Percentiles rank a stretch among this genome's conserved stretches.
These are phyloP conservation scores for Drosophila lacteicornis DNA, from an alignment of 1,140 invertebrate species.

Conservation along the genomic window DNA sequence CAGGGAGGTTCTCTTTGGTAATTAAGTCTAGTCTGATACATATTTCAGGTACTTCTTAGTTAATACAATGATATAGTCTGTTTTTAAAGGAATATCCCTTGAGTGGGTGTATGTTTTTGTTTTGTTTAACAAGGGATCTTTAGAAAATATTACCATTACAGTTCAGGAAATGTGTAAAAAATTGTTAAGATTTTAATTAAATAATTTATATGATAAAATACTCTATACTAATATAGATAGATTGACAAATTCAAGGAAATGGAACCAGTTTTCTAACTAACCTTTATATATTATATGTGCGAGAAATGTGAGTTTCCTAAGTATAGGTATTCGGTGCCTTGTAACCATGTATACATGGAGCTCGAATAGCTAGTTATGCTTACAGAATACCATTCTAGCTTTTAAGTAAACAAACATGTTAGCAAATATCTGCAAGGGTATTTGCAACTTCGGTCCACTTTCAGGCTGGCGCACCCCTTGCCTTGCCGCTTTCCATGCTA, in stretches of 20 bases:
- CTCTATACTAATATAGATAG: background rate
- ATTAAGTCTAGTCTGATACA: background rate
- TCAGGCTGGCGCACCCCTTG: conserved; percentile 3
- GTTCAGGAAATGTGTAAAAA: background rate
- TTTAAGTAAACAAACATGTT: conserved; percentile 13
- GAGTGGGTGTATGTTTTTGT: too few relatives aligned
- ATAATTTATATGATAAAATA: background rate
- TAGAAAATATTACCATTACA: background rate
- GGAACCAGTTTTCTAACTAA: background rate
- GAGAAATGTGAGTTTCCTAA: too few relatives aligned
- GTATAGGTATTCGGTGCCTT: background rate
- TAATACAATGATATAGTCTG: too few relatives aligned
- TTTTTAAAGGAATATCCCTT: background rate
- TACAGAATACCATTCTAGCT: background rate
- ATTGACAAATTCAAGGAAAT: background rate
- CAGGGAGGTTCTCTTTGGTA: too few relatives aligned
- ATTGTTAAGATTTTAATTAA: too few relatives aligned
- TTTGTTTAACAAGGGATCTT: too few relatives aligned
- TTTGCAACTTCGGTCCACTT: conserved; percentile 18
- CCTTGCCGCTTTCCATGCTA: background rate
- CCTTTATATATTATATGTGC: background rate
- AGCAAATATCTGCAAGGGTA: conserved; percentile 24
- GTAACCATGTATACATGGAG: background rate
- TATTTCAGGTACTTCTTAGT: too few relatives aligned
- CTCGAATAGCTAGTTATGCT: conserved; percentile 4